Evolutionary conservation across 2,888 invertebrate genomes (phyloP).

Genomic region (Amorpha juglandis): DNA sequence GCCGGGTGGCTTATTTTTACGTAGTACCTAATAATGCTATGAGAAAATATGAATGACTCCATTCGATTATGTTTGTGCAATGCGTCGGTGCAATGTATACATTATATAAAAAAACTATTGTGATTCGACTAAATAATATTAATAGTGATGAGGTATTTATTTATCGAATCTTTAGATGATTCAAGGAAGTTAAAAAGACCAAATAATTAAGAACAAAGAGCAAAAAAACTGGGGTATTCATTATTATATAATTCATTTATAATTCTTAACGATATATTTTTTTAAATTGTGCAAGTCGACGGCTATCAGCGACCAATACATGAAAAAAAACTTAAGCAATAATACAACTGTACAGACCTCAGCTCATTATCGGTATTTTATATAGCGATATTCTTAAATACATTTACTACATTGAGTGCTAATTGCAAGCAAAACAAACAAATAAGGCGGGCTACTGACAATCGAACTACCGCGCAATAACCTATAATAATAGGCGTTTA

Average conservation of each 20-base stretch:
- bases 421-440: slow-evolving; percentile 52
- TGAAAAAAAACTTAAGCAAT: slow-evolving; percentile 18
- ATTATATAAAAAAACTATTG: too few relatives aligned
- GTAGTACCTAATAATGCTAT: background rate
- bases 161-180: too few relatives aligned
- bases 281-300: background rate
- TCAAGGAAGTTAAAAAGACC: too few relatives aligned
- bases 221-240: too few relatives aligned
- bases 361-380: slow-evolving; percentile 43
- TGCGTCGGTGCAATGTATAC: too few relatives aligned
- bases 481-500: too few relatives aligned
- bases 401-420: slow-evolving; percentile 56
- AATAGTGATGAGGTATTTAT: too few relatives aligned
- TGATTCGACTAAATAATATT: too few relatives aligned
- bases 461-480: background rate
- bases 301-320: background rate
- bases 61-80: too few relatives aligned
- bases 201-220: too few relatives aligned
- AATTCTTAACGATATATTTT: too few relatives aligned
- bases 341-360: slow-evolving; percentile 32
- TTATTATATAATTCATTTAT: too few relatives aligned
- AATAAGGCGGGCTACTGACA: slow-evolving; percentile 11
- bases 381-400: slow-evolving; percentile 58
- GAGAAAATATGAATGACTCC: background rate
- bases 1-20: background rate